Evolutionary conservation across 2,888 invertebrate species (phyloP), one percentile per base, ranked within the genome.

Genomic region (Conchocele bisecta): DNA sequence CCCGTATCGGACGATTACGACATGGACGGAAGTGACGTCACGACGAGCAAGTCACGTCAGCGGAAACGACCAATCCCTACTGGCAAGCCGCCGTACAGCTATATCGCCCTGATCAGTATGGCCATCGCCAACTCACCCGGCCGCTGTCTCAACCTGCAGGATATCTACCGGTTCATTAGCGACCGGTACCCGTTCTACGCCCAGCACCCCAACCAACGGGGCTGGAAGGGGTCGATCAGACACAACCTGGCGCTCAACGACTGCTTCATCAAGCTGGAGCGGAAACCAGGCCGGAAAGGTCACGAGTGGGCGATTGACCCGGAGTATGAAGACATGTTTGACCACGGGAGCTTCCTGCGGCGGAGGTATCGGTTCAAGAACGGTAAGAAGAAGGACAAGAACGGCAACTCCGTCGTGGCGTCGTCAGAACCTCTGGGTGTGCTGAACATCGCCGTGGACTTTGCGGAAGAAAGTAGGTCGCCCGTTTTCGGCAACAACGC

Each of bases 211-310:
- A 85, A 85, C 61, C 72, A 72, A 29, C 86, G 85, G 60, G 85
- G 85, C 35, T 88, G 88, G 88, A 85, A 83, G 50, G 85, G 87
- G 24, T 86, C 86, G 41, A 87, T 88, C 39, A 81, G 88, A 35
- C 88, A 88, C 79, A 87, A 87, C 77, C 79, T 88, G 42, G 87
- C 88, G 6, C 81, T 88, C 39, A 88, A 88, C 68, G 88, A 88
- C 64, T 88, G 88, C 68, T 88, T 88, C 73, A 69, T 87, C 66
- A 88, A 88, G 66, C 65, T 83, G 17, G 78, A 84, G 1, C 83
- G 86, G 7, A 77, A 78, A 29, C 82, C 85, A 1, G 87, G 87
- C 1, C 83, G 79, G 77, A 88, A 87, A 66, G 88, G 88, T 4
- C 85, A 86, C 58, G 83, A 84, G 35, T 88, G 88, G 87, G 82